Base-by-base conservation (phyloP, 2,797 vertebrate genomes). In the Sebastes itinus region DNA sequence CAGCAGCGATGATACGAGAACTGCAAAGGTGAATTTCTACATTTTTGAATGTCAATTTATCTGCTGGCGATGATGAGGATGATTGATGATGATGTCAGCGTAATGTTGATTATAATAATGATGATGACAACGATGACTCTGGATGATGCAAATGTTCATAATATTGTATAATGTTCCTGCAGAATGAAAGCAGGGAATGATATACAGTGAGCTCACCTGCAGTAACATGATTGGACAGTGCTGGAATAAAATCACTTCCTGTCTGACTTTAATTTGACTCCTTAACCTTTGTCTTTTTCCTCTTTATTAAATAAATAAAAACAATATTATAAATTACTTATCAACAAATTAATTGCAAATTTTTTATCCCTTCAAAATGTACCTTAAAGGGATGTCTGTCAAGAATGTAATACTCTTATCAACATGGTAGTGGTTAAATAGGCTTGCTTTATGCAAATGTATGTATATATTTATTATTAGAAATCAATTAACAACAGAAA, bases 221-320 rank as follows among this genome's bases (percentile, higher is more conserved):
- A 84, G 86, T 62, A 58, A 80, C 68, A 80, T 84, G 85, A 91
- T 70, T 88, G 88, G 90, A 92, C 88, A 92, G 88, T 81, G 88
- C 79, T 93, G 90, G 90, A 95, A 94, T 95, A 94, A 95, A 94
- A 92, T 88, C 87, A 90, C 91, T 92, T 92, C 82, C 91, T 93
- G 89, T 93, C 89, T 93, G 92, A 94, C 90, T 92, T 92, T 92
- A 62, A 81, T 82, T 84, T 49, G 82, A 82, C 84, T 92, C 75
- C 10, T 2, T 58, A 4, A 59, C 42, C 59, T 77, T 35, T 80
- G 64, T 73, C 13, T 18, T 38, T 67, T 58, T 14, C 18, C 6
- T 10, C 9, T 56, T 13, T 58, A 55, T 68, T 70, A 69, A 55
- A 46, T 46, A 46, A 46, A 18, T 46, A 46, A 42, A 42, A 42